Evolutionary conservation across 1,140 invertebrate species (phyloP), one percentile per base, ranked within the genome.

Genomic region (Phocides pigmalion): DNA sequence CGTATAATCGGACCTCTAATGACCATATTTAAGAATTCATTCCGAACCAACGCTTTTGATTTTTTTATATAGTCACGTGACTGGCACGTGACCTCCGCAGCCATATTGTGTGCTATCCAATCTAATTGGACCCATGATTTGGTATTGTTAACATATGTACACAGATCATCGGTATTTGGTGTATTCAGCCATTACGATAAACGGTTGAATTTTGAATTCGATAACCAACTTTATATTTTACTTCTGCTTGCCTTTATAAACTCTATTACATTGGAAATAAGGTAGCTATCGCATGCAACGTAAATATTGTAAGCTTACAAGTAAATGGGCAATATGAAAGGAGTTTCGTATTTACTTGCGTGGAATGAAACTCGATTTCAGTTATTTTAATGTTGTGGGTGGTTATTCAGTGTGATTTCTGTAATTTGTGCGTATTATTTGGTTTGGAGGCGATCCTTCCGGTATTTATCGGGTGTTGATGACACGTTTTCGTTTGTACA

Each of bases 11-110:
- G 79, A 76, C 76, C 76, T 62, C 72, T 89, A 88, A 89, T 89
- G 82, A 87, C 70, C 76, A 68, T 79, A 85, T 87, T 90, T 83
- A 89, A 70, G 77, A 71, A 79, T 79, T 88, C 79, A 89, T 90
- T 88, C 77, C 78, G 54, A 74, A 76, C 74, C 71, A 75, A 82
- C 87, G 85, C 85, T 82, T 85, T 72, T 78, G 84, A 74, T 85
- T 84, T 82, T n/a, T 77, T 69, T 72, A 64, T 70, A 62, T 32
- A 25, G 70, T 67, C 87, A 88, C 87, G 87, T 85, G 87, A 66
- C 78, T 19, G 28, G 47, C 87, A 83, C 87, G 87, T 83, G 87
- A 64, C 76, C 19, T 54, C 11, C 35, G 15, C 70, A 77, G 79
- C 79, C 79, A 84, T 87, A 59, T 86, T 82, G 66, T 56, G 74